Base-by-base conservation (phyloP, 1,140 invertebrate species). In the Temnothorax longispinosus region DNA sequence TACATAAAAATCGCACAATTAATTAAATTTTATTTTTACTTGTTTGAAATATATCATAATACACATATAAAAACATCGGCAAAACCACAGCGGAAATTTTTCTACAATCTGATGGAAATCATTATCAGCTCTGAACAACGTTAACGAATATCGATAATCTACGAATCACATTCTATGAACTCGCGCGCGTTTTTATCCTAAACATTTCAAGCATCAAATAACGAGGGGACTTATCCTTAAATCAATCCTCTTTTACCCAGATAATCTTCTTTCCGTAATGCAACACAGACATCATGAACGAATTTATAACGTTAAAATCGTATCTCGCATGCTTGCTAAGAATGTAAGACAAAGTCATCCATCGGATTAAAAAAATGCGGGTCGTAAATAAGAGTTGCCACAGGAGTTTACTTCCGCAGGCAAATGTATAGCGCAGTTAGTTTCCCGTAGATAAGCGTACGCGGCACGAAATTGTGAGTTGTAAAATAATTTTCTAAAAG, bases 201-300 rank as follows among this genome's bases (percentile, higher is more conserved):
- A 91, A 92, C 91, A 88, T 92, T 93, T 93, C 88, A 92, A 91
- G 90, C 84, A 72, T 76, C 87, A 58, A 41, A 93, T 92, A 93
- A 92, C 87, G 91, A 93, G 88, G 86, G 78, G 88, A 91, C 84
- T 92, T 85, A 84, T 75, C 75, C 84, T 89, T 84, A 71, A 65
- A 27, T 77, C 69, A 21, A 72, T 62, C 76, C 80, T 32, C 65
- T 13, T 2, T 56, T 56, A 27, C 13, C n/a, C 13, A 21, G 0
- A 50, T 50, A 5, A 58, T 76, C 54, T 41, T 21, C 1, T 15
- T 69, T 44, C 21, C n/a, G 3, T 67, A 52, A 67, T 4, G 32
- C 32, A 32, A 18, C 38, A 38, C 11, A 8, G 35, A 60, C 4
- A 15, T 60, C 1, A 27, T 18, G 7, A 32, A 76, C 13, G n/a